Evolutionary conservation across 92 coral and sea anemone genomes (phyloP).

Genomic region (Muricea muricata): DNA sequence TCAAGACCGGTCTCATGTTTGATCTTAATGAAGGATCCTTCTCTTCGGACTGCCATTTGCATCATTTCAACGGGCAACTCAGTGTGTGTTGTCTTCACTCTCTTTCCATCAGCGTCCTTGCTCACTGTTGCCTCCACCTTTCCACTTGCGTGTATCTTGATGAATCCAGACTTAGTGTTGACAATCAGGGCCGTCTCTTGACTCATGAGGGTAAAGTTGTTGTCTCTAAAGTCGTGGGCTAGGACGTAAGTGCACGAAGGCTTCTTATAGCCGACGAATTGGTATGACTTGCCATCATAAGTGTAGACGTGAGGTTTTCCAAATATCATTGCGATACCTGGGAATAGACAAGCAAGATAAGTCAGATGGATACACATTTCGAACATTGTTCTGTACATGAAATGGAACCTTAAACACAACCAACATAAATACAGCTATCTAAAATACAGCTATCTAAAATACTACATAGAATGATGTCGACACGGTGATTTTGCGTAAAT

Average conservation of each 20-base stretch:
- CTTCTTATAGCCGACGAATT: constrained; percentile 89
- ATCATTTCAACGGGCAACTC: constrained; percentile 88
- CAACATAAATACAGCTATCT: too few relatives aligned
- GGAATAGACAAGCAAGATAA: not conserved
- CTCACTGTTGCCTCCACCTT: constrained; percentile 81
- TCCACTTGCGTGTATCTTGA: constrained; percentile 84
- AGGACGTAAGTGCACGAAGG: constrained; percentile 88
- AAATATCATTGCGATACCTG: constrained; percentile 97
- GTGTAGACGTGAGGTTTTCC: constrained; percentile 96
- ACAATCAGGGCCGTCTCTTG: constrained; percentile 90
- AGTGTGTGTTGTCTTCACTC: constrained; percentile 67
- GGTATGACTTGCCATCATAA: constrained; percentile 84
- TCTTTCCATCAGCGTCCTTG: constrained; percentile 75
- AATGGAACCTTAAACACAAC: too few relatives aligned
- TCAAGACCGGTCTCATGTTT: constrained; percentile 83
- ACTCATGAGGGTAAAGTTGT: constrained; percentile 91
- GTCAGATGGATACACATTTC: not conserved
- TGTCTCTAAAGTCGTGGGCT: constrained; percentile 91
- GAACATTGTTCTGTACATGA: too few relatives aligned
- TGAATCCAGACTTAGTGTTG: constrained; percentile 78
- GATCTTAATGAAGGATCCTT: constrained; percentile 79
- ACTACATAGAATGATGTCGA: too few relatives aligned
- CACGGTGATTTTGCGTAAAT: too few relatives aligned
- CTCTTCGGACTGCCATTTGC: constrained; percentile 80
- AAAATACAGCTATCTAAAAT: too few relatives aligned